Percentiles rank a stretch among this genome's conserved stretches.
Evolutionary conservation across 2,113 vertebrate genomes (phyloP).

Genomic region (Tichodroma muraria): DNA sequence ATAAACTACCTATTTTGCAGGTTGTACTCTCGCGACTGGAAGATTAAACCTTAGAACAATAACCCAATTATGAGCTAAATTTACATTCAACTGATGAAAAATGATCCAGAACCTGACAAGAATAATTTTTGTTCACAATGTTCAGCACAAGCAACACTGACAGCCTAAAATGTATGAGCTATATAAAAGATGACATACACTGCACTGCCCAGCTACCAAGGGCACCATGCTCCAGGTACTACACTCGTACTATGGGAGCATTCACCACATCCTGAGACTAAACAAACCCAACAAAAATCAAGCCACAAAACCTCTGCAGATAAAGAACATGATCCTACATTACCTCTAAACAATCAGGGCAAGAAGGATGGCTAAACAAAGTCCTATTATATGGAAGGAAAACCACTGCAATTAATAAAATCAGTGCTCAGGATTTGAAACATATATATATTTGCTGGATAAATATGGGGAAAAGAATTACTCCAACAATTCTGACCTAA

Average conservation of each 20-base stretch:
- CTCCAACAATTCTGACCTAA: neutral
- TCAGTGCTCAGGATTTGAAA: neutral
- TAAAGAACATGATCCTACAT: neutral
- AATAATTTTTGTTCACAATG: slow-evolving; percentile 35
- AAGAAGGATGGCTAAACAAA: neutral
- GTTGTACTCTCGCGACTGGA: neutral
- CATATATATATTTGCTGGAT: neutral
- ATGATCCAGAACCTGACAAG: slow-evolving; percentile 41
- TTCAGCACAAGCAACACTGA: slow-evolving; percentile 7
- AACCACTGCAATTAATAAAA: neutral
- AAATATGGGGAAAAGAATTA: neutral
- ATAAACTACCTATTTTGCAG: slow-evolving; percentile 3
- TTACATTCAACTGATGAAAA: slow-evolving; percentile 53
- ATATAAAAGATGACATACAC: neutral
- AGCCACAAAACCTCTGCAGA: neutral
- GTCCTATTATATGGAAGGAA: neutral
- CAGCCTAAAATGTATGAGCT: slow-evolving; percentile 10
- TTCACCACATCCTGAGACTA: neutral
- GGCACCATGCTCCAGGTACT: slow-evolving; percentile 10
- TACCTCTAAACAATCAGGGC: neutral
- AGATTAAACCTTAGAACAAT: slow-evolving; percentile 39
- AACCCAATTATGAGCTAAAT: slow-evolving; percentile 52
- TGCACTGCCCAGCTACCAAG: slow-evolving; percentile 6
- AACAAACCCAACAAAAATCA: neutral
- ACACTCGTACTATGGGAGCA: neutral